Base-by-base conservation (phyloP, 2,888 invertebrate genomes). In the Cephus sareptanus region DNA sequence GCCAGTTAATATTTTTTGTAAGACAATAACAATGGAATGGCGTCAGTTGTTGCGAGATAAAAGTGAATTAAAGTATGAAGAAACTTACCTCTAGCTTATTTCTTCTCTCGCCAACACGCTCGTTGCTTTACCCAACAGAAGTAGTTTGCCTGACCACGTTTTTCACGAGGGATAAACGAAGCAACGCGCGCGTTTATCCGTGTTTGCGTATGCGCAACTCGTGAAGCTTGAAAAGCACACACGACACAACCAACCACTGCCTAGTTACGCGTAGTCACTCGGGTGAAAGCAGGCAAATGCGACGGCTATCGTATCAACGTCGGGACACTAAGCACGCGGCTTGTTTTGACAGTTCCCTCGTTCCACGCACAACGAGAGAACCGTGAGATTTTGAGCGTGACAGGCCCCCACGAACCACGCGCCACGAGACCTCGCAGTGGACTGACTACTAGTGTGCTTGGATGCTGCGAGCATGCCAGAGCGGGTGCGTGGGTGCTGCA, bases 381-480 rank as follows among this genome's bases (percentile, higher is more conserved):
- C 56, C 31, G 71, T 33, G 11, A 31, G 33, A 23, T 31, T 71
- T 13, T 23, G 71, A 71, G 71, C 31, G 71, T 15, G 30, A 34
- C 12, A 69, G 37, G 31, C 15, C 0, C 4, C 0, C 35, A 1
- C 34, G 75, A 77, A 23, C 70, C 75, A 73, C 75, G 77, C 85
- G 71, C 76, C 81, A 77, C 83, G 83, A 77, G 77, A 79, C 80
- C 84, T 84, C 80, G 80, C 82, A 84, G 81, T 77, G 80, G 83
- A 85, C 85, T 85, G 83, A 81, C 81, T 79, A 12, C 33, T n/a
- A 34, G 56, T 69, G 75, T 31, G 40, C 80, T 71, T 31, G 85
- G 85, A 85, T 85, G 85, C 85, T 83, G 84, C 81, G 76, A 77
- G 69, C 77, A 75, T 78, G 82, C 71, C 79, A 68, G 69, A 56